phyloP scores from a whole-genome alignment of 2,797 vertebrate genomes.

The Eleutherodactylus coqui region DNA sequence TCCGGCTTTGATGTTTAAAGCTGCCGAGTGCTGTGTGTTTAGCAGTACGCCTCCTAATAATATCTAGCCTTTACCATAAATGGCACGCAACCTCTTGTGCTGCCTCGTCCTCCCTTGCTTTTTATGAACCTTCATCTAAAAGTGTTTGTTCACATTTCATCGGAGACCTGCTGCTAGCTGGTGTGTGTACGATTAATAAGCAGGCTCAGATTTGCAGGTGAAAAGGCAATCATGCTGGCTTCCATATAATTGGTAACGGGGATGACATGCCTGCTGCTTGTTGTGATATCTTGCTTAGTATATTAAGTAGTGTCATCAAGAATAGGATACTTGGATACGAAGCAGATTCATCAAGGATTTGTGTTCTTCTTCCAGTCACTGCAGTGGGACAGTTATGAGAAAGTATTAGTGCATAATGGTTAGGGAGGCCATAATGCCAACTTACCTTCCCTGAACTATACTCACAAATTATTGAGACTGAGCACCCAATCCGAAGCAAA shows the following conservation, averaged over 20 bases:
- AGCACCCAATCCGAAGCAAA: neutral
- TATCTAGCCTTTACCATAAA: conserved; percentile 26
- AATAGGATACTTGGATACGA: neutral
- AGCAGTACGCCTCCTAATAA: neutral
- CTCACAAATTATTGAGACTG: neutral
- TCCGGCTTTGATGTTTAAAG: conserved; percentile 7
- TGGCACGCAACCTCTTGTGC: conserved; percentile 8
- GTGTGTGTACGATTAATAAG: conserved; percentile 40
- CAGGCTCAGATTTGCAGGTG: conserved; percentile 9
- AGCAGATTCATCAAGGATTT: neutral
- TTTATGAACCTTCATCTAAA: conserved; percentile 38
- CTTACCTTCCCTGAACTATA: too few species aligned
- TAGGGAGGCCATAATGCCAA: neutral
- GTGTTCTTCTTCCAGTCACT: neutral
- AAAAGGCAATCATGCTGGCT: neutral
- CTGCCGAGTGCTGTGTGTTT: conserved; percentile 11
- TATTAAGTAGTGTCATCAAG: neutral
- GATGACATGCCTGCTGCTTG: neutral
- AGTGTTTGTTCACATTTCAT: conserved; percentile 45
- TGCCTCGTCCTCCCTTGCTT: conserved; percentile 16
- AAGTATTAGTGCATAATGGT: neutral
- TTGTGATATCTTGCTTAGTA: conserved; percentile 9
- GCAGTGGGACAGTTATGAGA: neutral
- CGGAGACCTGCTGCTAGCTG: conserved; percentile 35
- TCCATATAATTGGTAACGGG: neutral